These are phyloP conservation scores for Macrotis lagotis DNA, from an alignment of 2,113 vertebrate species.

Conservation along the genomic window DNA sequence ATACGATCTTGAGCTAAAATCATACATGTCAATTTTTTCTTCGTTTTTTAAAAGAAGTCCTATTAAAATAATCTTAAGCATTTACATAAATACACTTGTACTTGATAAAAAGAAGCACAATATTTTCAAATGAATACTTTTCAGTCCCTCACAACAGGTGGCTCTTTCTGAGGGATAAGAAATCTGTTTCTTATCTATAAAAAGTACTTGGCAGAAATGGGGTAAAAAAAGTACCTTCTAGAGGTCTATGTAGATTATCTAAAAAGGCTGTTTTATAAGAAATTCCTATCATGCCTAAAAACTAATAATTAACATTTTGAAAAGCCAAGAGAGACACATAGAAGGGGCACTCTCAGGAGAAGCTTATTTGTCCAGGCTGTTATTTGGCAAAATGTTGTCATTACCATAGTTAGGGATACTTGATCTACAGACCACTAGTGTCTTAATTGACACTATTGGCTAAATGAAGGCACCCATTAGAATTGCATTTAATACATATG, in stretches of 20 bases:
- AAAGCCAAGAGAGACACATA: slow-evolving; percentile 57
- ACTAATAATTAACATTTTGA: slow-evolving; percentile 72
- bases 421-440: slow-evolving; percentile 86
- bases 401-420: slow-evolving; percentile 86
- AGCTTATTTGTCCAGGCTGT: slow-evolving; percentile 78
- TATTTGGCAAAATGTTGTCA: slow-evolving; percentile 85
- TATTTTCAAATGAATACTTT: slow-evolving; percentile 65
- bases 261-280: slow-evolving; percentile 65
- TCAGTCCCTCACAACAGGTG: slow-evolving; percentile 53
- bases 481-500: slow-evolving; percentile 80
- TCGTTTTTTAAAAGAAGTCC: slow-evolving; percentile 62
- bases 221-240: slow-evolving; percentile 59
- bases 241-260: slow-evolving; percentile 40
- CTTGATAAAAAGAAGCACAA: slow-evolving; percentile 61
- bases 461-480: slow-evolving; percentile 80
- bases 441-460: slow-evolving; percentile 78
- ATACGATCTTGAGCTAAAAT: slow-evolving; percentile 55
- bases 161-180: slow-evolving; percentile 26
- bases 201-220: slow-evolving; percentile 21
- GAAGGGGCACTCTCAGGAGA: slow-evolving; percentile 77
- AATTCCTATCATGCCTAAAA: slow-evolving; percentile 64
- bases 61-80: slow-evolving; percentile 68
- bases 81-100: slow-evolving; percentile 58
- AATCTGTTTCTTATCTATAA: slow-evolving; percentile 29
- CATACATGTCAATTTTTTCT: slow-evolving; percentile 58